Evolutionary conservation across 1,140 invertebrate genomes (phyloP), one percentile per base, ranked within the genome.

Genomic region (Rhopalosiphum maidis): DNA sequence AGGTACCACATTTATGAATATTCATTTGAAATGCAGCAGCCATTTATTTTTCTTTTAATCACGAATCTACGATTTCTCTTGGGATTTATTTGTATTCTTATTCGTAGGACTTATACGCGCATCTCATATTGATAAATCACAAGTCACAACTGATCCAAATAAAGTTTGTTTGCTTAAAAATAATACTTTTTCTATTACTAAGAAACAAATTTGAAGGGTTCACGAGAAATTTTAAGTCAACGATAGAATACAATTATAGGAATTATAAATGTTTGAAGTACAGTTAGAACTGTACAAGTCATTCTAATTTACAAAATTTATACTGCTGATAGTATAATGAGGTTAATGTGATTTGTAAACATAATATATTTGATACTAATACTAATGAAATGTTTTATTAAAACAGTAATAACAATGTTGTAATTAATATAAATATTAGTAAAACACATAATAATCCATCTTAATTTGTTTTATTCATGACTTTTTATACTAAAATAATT

Each of bases 1-100:
- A 68, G 60, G 9, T 68, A n/a, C 85, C 85, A 48, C 85, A 48
- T 48, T n/a, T n/a, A n/a, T n/a, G 43, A 46, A 87, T 25, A 18
- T 48, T 87, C 11, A 48, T 87, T 87, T n/a, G 6, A 87, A 87
- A 87, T 87, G 23, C 30, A 87, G 25, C 3, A n/a, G 85, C 41
- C 30, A 48, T 87, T 87, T 87, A n/a, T n/a, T 48, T 48, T 48
- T 87, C 85, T 87, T 87, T 87, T 87, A 46, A 86, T 86, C 83
- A 43, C 30, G 3, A 86, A 86, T 48, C 46, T 48, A n/a, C 5
- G 43, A 87, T 87, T 87, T 87, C 41, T 87, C 85, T 48, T 87
- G 43, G 30, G 85, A 48, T 48, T 46, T 86, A 23, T 86, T 46
- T 87, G 35, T 37, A 48, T 1, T 46, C 46, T 46, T 43, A 25